phyloP scores from a whole-genome alignment of 2,797 vertebrate genomes.

The Danio choprae region DNA sequence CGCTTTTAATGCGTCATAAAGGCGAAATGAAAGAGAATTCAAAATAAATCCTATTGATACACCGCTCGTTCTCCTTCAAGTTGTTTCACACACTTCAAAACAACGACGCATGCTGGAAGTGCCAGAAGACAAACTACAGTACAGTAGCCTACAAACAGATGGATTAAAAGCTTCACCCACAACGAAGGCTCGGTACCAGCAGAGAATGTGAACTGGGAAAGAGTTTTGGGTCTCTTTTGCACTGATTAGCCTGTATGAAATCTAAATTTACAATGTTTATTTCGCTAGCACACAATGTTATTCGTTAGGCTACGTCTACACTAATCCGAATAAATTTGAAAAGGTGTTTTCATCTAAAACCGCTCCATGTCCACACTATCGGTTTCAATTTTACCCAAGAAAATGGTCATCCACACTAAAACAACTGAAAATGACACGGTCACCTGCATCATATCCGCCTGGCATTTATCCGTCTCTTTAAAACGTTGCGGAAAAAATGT shows the following conservation, averaged over 20 bases:
- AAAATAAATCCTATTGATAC: constrained; percentile 54
- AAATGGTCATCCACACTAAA: no score
- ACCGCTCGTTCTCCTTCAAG: constrained; percentile 34
- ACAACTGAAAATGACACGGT: no score
- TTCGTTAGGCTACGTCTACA: no score
- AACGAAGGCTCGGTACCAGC: constrained; percentile 60
- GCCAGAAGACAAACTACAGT: constrained; percentile 47
- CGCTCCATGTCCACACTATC: no score
- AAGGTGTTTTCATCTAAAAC: no score
- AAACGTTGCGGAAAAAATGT: no score
- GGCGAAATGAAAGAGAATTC: constrained; percentile 49
- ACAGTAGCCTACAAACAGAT: constrained; percentile 57
- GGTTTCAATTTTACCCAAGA: no score
- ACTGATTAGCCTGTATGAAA: constrained; percentile 17
- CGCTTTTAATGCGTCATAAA: constrained; percentile 33
- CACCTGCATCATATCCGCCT: no score
- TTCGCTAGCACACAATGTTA: no score
- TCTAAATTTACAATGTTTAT: no score
- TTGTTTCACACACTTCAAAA: constrained; percentile 35
- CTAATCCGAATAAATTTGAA: no score
- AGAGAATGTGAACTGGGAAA: constrained; percentile 71
- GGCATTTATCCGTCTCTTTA: no score
- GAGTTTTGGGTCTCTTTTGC: constrained; percentile 21
- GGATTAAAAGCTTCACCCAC: constrained; percentile 57
- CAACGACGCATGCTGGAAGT: constrained; percentile 10